Base-by-base conservation (phyloP, 2,888 invertebrate genomes). In the Orthosia gothica region DNA sequence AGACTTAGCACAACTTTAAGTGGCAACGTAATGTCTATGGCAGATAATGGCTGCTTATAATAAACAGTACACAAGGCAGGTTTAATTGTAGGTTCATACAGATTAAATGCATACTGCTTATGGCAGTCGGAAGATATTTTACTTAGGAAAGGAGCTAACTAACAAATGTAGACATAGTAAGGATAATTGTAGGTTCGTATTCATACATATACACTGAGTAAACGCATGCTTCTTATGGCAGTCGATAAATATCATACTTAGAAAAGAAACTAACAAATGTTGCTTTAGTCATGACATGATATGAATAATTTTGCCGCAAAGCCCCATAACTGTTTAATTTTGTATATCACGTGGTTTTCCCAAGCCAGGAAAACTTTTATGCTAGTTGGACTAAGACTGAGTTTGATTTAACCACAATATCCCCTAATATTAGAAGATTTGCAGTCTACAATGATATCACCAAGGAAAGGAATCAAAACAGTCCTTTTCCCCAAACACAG, bases 21-120 rank as follows among this genome's bases (percentile, higher is more conserved):
- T 58, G 47, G 70, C 67, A 68, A 61, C 32, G 15, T 84, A 75
- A 70, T 70, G 50, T 67, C 75, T 79, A 20, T 15, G 59, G 9
- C 5, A 63, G n/a, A 18, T 71, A 63, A 83, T 66, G 45, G 57
- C 18, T 20, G 50, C 32, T 61, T 45, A 50, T 20, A 62, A 49
- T 45, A 15, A 18, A 49, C 32, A 40, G 26, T 54, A 52, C n/a
- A 70, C 11, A 59, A 61, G 57, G 54, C 40, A n/a, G 40, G 76
- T 54, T 54, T 47, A 52, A 63, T 63, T 81, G 16, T 18, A 47
- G 3, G 11, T 78, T 15, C 18, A 12, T 52, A 50, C 13, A n/a
- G 15, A 74, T n/a, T 63, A 58, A 52, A 49, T 63, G 52, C 26
- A 47, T 20, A 3, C 58, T 23, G 13, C 11, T 74, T 26, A 20